Evolutionary conservation across 2,797 vertebrate genomes (phyloP).

Genomic region (Hydrophis major): DNA sequence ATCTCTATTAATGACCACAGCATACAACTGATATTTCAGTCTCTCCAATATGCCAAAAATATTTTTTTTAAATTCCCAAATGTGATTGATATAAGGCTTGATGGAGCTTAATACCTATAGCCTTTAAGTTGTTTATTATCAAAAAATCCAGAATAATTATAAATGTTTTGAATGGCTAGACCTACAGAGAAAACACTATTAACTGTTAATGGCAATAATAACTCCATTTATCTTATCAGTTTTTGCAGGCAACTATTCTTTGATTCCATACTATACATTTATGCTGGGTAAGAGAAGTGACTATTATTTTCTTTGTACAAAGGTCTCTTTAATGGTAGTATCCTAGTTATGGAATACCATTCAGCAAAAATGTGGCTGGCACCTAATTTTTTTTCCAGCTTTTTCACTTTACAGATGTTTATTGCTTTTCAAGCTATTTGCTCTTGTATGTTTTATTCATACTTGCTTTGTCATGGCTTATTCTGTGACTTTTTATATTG

Average conservation of each 20-base stretch:
- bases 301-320: background rate
- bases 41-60: background rate
- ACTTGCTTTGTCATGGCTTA: background rate
- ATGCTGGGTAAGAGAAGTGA: background rate
- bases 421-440: background rate
- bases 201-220: background rate
- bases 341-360: background rate
- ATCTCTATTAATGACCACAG: background rate
- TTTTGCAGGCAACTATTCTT: background rate
- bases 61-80: no score
- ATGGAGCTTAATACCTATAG: no score
- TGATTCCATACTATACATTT: background rate
- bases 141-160: background rate
- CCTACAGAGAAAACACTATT: background rate
- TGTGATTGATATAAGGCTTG: no score
- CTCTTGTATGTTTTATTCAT: background rate
- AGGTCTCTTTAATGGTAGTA: background rate
- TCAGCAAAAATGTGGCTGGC: background rate
- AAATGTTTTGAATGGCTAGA: background rate
- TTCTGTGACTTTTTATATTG: background rate
- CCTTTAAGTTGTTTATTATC: background rate
- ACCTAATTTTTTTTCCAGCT: background rate
- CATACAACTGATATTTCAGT: background rate
- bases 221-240: background rate
- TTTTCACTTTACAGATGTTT: background rate